Base-by-base conservation (phyloP, 2,888 invertebrate genomes). In the Hyles lineata region DNA sequence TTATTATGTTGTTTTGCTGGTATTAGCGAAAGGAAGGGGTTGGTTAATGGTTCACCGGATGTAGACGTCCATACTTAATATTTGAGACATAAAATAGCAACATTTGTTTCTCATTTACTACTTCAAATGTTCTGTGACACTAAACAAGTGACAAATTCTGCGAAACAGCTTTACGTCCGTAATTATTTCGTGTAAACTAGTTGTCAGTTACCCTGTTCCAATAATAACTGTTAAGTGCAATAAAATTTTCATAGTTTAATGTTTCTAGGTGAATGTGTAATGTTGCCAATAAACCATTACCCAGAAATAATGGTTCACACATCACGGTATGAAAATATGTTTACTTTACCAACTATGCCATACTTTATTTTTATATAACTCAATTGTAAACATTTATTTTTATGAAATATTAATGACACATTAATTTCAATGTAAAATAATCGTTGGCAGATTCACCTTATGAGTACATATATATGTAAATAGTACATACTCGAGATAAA, bases 191-290 rank as follows among this genome's bases (percentile, higher is more conserved):
- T 23, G 43, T 52, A 70, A 70, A 70, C 60, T 70, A 61, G 55
- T 70, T 52, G 69, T 50, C 72, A 75, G 76, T 75, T 76, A 60
- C 74, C 78, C 76, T 74, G 77, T 73, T 74, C 70, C 63, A 72
- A 72, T 77, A 82, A 81, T 79, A 79, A 78, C 76, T 72, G 76
- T 71, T 73, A 71, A 71, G 70, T 71, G 67, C 71, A 78, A 78
- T 80, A 77, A 78, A 79, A 78, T 74, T 74, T 70, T 70, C 71
- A 77, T 73, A 74, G 73, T 79, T 82, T 78, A 76, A 76, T 74
- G 74, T 78, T 74, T 76, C 72, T 72, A 55, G 67, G 72, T 25
- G 72, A 67, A 43, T 35, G 63, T 72, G 25, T 67, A 72, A 58
- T 63, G 67, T 72, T 72, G 63, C 32, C 55, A 55, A n/a, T 21